Percentiles rank a stretch among this genome's conserved stretches.
These are phyloP conservation scores for Melinopterus prodromus DNA, from an alignment of 2,888 invertebrate species.

Conservation along the genomic window DNA sequence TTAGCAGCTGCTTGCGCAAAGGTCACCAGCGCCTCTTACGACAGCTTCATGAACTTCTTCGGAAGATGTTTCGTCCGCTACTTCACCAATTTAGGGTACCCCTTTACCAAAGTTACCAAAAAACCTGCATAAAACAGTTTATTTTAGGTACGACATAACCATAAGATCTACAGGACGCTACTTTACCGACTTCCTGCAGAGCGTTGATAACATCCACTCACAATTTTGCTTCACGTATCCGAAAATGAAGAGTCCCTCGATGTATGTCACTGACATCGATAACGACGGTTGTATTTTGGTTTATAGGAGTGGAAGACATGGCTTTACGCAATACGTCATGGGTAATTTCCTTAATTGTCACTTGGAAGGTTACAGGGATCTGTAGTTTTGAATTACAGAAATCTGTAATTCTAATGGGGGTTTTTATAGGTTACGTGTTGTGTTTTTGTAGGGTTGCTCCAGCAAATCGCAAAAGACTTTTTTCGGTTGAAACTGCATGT, in stretches of 20 bases:
- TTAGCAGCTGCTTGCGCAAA: constrained; percentile 78
- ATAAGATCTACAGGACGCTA: constrained; percentile 88
- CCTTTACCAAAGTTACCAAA: neutral
- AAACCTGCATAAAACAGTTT: neutral
- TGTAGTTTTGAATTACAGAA: neutral
- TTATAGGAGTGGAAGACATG: constrained; percentile 83
- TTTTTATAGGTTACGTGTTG: neutral
- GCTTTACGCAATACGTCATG: constrained; percentile 85
- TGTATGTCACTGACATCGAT: constrained; percentile 88
- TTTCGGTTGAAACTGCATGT: constrained; percentile 79
- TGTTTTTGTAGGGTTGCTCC: constrained; percentile 75
- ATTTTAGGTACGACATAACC: constrained; percentile 79
- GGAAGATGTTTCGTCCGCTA: constrained; percentile 90
- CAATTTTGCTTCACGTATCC: constrained; percentile 94
- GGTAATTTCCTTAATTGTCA: constrained; percentile 64
- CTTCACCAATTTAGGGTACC: constrained; percentile 86
- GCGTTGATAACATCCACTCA: constrained; percentile 91
- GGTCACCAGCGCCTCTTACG: constrained; percentile 70
- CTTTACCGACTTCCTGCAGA: constrained; percentile 90
- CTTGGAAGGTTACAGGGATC: neutral
- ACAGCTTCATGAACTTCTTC: constrained; percentile 86
- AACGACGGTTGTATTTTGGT: constrained; percentile 83
- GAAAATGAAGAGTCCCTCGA: constrained; percentile 92
- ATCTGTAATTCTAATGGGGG: neutral
- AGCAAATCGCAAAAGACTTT: constrained; percentile 85